Percentiles rank a stretch among this genome's conserved stretches.
Conservation (phyloP, 1,140 invertebrate species). For the Drosophila ficusphila region DNA sequence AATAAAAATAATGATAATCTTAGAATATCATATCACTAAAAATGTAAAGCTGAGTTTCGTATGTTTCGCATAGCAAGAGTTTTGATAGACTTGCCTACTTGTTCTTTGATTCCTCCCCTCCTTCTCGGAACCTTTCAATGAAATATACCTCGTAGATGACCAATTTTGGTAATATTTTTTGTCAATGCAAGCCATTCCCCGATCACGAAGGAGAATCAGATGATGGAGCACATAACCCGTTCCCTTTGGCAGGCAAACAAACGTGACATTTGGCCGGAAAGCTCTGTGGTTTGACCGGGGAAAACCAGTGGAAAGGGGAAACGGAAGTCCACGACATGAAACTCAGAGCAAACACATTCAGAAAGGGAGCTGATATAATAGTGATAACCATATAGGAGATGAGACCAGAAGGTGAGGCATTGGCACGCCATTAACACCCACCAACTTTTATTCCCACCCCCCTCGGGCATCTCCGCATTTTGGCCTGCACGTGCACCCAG, state of each 20-base stretch:
- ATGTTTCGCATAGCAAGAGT: too few species aligned
- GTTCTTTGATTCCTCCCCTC: too few species aligned
- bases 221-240: slow-evolving; percentile 16
- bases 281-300: slow-evolving; percentile 13
- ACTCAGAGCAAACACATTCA: slow-evolving; percentile 26
- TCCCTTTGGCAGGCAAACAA: slow-evolving; percentile 17
- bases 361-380: slow-evolving; percentile 35
- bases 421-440: slow-evolving; percentile 59
- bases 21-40: too few species aligned
- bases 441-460: slow-evolving; percentile 7
- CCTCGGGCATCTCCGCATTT: background rate
- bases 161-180: background rate
- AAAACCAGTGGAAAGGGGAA: slow-evolving; percentile 5
- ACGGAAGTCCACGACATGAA: slow-evolving; percentile 51
- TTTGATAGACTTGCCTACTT: too few species aligned
- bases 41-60: too few species aligned
- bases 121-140: too few species aligned
- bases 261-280: slow-evolving; percentile 63
- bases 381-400: slow-evolving; percentile 42
- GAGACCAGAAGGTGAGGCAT: slow-evolving; percentile 46
- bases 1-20: background rate
- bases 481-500: slow-evolving; percentile 32
- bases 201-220: slow-evolving; percentile 15
- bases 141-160: background rate
- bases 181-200: background rate